Conservation (phyloP, 2,888 invertebrate species). For the Icerya purchasi region DNA sequence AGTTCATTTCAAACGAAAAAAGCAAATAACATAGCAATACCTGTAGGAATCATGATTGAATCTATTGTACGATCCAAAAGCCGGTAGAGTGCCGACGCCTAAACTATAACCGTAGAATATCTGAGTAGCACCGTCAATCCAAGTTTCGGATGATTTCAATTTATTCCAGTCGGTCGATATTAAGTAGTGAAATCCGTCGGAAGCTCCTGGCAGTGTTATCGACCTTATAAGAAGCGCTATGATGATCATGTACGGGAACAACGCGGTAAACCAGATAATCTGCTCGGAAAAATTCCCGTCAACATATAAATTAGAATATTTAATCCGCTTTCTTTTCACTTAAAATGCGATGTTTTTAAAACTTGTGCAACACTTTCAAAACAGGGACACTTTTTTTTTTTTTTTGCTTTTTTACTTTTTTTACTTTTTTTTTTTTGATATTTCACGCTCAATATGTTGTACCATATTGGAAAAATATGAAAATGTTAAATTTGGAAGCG, state of each 20-base stretch:
- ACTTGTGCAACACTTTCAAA: background rate
- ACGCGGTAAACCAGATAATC: constrained; percentile 56
- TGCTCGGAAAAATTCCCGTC: constrained; percentile 21
- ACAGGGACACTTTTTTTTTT: no score
- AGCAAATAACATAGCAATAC: no score
- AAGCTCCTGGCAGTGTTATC: constrained; percentile 42
- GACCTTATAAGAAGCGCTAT: constrained; percentile 41
- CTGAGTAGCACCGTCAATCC: constrained; percentile 57
- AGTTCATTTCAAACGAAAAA: no score
- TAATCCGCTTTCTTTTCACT: no score
- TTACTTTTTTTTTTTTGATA: no score
- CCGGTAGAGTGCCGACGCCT: constrained; percentile 50
- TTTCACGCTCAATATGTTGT: no score
- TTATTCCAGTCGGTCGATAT: constrained; percentile 38
- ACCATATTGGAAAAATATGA: no score
- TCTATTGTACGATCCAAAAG: constrained; percentile 51
- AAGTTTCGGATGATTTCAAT: constrained; percentile 32
- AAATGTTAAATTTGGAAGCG: no score
- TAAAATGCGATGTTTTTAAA: no score
- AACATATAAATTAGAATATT: no score
- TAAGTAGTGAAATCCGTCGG: constrained; percentile 40
- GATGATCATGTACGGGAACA: constrained; percentile 50
- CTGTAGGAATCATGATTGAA: constrained; percentile 54
- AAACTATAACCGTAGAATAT: constrained; percentile 60
- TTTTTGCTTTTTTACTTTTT: no score